Evolutionary conservation across 1,140 invertebrate genomes (phyloP).

Genomic region (Mylabris phalerata): DNA sequence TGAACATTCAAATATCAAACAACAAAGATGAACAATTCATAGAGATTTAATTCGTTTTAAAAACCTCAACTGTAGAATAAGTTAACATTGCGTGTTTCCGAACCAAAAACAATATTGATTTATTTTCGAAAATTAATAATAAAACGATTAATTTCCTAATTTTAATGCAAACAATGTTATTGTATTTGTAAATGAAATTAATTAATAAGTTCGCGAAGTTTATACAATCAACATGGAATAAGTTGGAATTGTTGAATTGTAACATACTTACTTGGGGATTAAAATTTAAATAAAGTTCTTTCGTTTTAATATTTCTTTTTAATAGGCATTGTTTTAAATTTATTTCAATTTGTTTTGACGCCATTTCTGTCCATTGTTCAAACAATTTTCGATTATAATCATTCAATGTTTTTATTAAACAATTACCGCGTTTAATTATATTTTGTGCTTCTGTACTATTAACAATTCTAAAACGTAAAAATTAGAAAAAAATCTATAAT

Average conservation of each 20-base stretch:
- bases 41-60: too few relatives aligned
- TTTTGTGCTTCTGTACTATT: constrained; percentile 37
- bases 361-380: constrained; percentile 55
- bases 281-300: constrained; percentile 65
- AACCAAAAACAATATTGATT: neutral
- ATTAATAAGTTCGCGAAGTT: neutral
- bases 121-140: neutral
- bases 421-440: constrained; percentile 54
- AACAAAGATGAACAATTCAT: too few relatives aligned
- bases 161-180: neutral
- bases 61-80: too few relatives aligned
- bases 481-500: neutral
- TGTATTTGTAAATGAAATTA: neutral
- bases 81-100: too few relatives aligned
- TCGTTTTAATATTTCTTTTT: constrained; percentile 50
- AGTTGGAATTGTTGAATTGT: neutral
- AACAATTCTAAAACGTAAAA: constrained; percentile 37
- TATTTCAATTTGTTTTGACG: constrained; percentile 55
- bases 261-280: constrained; percentile 50
- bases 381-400: constrained; percentile 59
- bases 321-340: constrained; percentile 62
- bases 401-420: constrained; percentile 56
- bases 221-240: neutral
- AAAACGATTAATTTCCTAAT: too few relatives aligned
- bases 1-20: neutral